Conservation (phyloP, 2,113 vertebrate species). For the Clarias macrocephalus region DNA sequence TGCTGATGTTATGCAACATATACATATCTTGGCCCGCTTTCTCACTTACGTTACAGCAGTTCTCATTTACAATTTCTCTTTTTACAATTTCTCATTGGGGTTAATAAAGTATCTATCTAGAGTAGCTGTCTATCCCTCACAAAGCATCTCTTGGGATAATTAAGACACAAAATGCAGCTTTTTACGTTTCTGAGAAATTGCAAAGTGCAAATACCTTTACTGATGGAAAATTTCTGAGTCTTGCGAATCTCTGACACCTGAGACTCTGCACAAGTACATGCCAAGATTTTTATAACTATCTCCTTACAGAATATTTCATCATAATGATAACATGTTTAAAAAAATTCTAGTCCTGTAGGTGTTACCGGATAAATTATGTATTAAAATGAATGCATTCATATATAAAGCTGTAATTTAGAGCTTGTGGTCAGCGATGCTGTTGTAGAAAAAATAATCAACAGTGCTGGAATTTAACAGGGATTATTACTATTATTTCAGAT, state of each 20-base stretch:
- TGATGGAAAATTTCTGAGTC: neutral
- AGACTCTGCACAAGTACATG: neutral
- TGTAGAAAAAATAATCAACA: neutral
- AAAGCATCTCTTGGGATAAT: neutral
- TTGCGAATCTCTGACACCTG: neutral
- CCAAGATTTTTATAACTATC: neutral
- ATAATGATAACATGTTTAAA: neutral
- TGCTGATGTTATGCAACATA: neutral
- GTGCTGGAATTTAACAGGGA: neutral
- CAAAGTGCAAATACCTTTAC: neutral
- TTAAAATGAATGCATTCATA: neutral
- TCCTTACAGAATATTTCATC: neutral
- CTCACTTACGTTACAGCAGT: neutral
- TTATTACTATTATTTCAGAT: no score
- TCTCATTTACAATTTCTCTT: no score
- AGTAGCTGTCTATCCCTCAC: neutral
- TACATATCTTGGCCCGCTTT: neutral
- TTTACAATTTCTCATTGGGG: no score
- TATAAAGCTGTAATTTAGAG: neutral
- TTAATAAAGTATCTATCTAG: no score
- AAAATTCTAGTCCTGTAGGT: neutral
- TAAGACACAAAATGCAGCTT: neutral
- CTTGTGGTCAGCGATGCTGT: neutral
- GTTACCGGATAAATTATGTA: neutral
- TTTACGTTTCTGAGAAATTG: neutral